phyloP scores from a whole-genome alignment of 2,113 vertebrate species.

The Scomber scombrus region DNA sequence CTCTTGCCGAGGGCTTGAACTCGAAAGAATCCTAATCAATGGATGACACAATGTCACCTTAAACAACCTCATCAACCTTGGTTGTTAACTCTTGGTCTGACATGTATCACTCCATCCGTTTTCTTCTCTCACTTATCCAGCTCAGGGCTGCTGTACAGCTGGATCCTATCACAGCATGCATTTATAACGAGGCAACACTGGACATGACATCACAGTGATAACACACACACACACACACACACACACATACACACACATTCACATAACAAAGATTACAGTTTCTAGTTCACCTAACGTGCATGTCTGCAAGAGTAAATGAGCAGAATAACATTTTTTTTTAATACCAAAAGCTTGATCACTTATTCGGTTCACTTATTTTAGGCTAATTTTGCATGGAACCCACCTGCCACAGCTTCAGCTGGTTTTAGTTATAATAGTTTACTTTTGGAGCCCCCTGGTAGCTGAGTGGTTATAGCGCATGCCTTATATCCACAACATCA shows the following conservation, averaged over 20 bases:
- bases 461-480: too few relatives aligned
- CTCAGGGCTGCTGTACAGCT: constrained; percentile 28
- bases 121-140: constrained; percentile 16
- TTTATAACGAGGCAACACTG: neutral
- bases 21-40: neutral
- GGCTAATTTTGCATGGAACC: too few relatives aligned
- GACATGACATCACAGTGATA: neutral
- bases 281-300: neutral
- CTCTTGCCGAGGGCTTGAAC: neutral
- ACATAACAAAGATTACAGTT: neutral
- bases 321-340: too few relatives aligned
- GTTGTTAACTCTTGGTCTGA: too few relatives aligned
- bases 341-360: too few relatives aligned
- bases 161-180: constrained; percentile 1
- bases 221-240: constrained; percentile 1
- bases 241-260: neutral
- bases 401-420: too few relatives aligned
- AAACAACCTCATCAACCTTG: neutral
- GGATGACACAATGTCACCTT: neutral
- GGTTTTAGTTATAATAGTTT: too few relatives aligned
- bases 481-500: too few relatives aligned
- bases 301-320: too few relatives aligned
- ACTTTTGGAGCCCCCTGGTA: too few relatives aligned
- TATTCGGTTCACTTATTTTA: too few relatives aligned
- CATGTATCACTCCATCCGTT: neutral